phyloP scores from a whole-genome alignment of 2,888 invertebrate species.

The Adelphocoris suturalis region DNA sequence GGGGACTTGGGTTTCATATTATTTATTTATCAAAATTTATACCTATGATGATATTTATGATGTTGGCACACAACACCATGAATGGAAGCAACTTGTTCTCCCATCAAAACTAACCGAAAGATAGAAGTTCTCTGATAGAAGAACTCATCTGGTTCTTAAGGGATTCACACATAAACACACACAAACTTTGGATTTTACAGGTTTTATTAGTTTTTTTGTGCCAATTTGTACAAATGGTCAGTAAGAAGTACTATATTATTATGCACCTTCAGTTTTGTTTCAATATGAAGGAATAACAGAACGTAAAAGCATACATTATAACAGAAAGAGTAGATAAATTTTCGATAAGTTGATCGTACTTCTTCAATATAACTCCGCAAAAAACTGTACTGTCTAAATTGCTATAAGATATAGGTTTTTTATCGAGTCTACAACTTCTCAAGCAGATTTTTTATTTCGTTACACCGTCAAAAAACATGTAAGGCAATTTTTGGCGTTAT shows the following conservation, averaged over 20 bases:
- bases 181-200: constrained; percentile 64
- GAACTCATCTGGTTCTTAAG: no score
- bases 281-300: constrained; percentile 59
- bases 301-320: constrained; percentile 15
- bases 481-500: constrained; percentile 71
- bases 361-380: constrained; percentile 37
- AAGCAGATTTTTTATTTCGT: constrained; percentile 62
- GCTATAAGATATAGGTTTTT: constrained; percentile 62
- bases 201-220: constrained; percentile 74
- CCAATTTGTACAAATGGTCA: constrained; percentile 74
- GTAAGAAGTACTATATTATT: constrained; percentile 70
- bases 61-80: no score
- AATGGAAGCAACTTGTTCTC: no score
- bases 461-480: constrained; percentile 60
- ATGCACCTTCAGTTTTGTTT: constrained; percentile 68
- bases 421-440: constrained; percentile 43
- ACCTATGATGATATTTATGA: no score
- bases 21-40: no score
- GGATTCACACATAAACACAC: background rate
- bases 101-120: no score
- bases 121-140: no score
- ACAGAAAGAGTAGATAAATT: constrained; percentile 51
- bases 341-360: constrained; percentile 48
- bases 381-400: constrained; percentile 54
- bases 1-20: no score